Percentiles rank a stretch among this genome's conserved stretches.
Evolutionary conservation across 2,888 invertebrate genomes (phyloP).

Genomic region (Caenorhabditis zanzibari): DNA sequence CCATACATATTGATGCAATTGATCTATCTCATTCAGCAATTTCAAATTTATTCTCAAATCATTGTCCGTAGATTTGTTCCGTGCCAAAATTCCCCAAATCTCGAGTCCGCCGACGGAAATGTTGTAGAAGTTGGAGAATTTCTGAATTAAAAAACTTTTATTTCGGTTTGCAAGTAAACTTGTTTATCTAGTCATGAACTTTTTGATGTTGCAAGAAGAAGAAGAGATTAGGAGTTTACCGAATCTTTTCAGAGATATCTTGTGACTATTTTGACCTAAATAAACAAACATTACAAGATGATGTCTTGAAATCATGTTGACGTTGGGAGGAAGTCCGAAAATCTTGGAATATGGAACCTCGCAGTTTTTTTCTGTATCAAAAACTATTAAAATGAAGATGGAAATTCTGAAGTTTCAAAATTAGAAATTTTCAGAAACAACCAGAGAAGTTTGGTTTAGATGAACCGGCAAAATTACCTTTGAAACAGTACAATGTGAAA

Average conservation of each 20-base stretch:
- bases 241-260: conserved; percentile 23
- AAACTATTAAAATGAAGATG: too few species aligned
- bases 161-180: conserved; percentile 17
- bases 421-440: too few species aligned
- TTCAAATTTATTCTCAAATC: conserved; percentile 67
- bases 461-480: too few species aligned
- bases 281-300: background rate
- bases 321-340: background rate
- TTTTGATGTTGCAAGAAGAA: conserved; percentile 3
- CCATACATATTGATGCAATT: conserved; percentile 73
- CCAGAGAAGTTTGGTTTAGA: too few species aligned
- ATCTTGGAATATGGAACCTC: too few species aligned
- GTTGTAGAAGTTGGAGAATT: conserved; percentile 79
- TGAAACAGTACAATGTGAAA: too few species aligned
- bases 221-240: conserved; percentile 17
- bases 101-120: conserved; percentile 78
- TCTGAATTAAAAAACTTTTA: conserved; percentile 69
- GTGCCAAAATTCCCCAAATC: conserved; percentile 78
- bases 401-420: too few species aligned
- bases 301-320: background rate
- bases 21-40: conserved; percentile 76
- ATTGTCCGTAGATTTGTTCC: conserved; percentile 64
- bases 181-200: conserved; percentile 15
- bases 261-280: conserved; percentile 30
- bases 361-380: too few species aligned